Conservation (phyloP, 2,113 vertebrate species). For the Phrynocephalus versicolor region DNA sequence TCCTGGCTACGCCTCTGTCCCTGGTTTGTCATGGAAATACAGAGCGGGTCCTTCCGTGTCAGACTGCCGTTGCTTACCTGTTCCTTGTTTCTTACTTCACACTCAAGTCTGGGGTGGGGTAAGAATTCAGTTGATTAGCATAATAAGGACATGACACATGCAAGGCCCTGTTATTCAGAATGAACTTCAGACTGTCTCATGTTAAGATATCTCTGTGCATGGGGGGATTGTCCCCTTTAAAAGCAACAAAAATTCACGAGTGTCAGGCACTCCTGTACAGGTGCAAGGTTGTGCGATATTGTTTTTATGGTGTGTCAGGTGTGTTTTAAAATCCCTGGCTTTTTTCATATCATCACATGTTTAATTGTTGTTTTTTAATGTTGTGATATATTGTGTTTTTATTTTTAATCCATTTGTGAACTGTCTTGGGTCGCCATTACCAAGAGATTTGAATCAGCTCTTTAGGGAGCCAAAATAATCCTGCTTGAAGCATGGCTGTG, state of each 20-base stretch:
- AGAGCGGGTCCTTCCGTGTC: no score
- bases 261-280: no score
- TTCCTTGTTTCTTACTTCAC: background rate
- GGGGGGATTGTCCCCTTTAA: background rate
- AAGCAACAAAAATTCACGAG: background rate
- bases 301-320: background rate
- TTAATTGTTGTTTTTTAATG: no score
- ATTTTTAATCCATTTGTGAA: no score
- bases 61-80: background rate
- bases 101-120: background rate
- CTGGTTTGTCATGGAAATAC: background rate
- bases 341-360: background rate
- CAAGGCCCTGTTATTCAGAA: no score
- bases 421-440: no score
- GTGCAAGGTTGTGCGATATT: no score
- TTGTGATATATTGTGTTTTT: no score
- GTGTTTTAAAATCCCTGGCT: no score
- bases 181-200: background rate
- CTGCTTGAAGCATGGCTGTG: background rate
- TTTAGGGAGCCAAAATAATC: background rate
- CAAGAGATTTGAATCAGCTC: background rate
- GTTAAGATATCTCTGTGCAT: background rate
- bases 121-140: background rate
- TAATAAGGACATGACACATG: background rate
- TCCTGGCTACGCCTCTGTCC: no score